phyloP scores from a whole-genome alignment of 2,797 vertebrate genomes.

The Acipenser oxyrinchus region DNA sequence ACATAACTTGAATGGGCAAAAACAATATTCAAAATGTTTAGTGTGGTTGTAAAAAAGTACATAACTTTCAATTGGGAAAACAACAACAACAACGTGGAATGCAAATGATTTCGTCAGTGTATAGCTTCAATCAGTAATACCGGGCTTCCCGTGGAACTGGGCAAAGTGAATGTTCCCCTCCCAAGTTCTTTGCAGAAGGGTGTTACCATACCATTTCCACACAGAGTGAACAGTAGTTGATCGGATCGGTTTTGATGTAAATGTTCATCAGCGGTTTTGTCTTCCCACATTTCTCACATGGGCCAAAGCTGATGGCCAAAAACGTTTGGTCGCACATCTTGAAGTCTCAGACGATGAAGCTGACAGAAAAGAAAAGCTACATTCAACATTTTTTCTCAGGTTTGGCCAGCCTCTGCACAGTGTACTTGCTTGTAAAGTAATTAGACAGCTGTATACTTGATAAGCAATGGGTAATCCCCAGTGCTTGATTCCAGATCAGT shows the following conservation, averaged over 20 bases:
- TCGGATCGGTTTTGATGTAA: constrained; percentile 73
- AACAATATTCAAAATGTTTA: too few species aligned
- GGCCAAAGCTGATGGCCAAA: constrained; percentile 76
- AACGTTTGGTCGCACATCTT: constrained; percentile 97
- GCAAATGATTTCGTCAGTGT: too few species aligned
- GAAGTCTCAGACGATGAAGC: constrained; percentile 10
- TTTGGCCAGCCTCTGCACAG: not conserved
- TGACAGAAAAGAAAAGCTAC: too few species aligned
- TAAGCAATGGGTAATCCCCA: constrained; percentile 58
- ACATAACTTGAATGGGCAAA: too few species aligned
- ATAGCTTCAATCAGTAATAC: too few species aligned
- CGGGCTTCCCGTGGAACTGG: too few species aligned
- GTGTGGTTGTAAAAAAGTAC: too few species aligned
- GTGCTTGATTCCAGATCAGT: constrained; percentile 40
- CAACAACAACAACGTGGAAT: too few species aligned
- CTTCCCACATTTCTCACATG: constrained; percentile 74
- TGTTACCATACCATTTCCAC: constrained; percentile 69
- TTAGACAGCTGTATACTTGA: constrained; percentile 33
- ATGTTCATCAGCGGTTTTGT: constrained; percentile 80
- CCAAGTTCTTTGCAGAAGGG: too few species aligned
- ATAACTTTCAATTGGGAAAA: too few species aligned
- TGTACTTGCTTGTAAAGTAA: constrained; percentile 9
- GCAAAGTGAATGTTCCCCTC: too few species aligned
- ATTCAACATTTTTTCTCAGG: constrained; percentile 1
- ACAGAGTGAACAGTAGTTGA: constrained; percentile 85